phyloP scores from a whole-genome alignment of 2,113 vertebrate genomes.

The Semicossyphus pulcher region DNA sequence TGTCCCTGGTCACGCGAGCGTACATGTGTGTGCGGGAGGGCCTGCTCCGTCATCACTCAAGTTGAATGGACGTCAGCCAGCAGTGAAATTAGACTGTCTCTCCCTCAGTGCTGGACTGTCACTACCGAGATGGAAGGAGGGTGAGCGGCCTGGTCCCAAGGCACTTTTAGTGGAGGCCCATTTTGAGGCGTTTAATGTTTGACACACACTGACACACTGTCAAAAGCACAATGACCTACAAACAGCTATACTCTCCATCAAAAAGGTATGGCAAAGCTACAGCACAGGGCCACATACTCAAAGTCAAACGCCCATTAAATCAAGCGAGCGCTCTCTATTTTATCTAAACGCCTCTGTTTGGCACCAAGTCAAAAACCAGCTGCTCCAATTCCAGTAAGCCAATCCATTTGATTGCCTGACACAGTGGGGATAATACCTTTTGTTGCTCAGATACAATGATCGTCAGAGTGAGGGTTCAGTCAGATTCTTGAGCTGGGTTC shows the following conservation, averaged over 20 bases:
- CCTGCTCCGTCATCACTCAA: constrained; percentile 77
- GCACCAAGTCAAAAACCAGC: constrained; percentile 41
- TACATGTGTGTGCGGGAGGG: constrained; percentile 34
- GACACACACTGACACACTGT: constrained; percentile 75
- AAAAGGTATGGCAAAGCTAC: constrained; percentile 38
- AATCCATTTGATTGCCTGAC: constrained; percentile 50
- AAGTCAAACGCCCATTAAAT: constrained; percentile 60
- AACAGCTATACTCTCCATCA: constrained; percentile 61
- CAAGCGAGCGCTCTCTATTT: constrained; percentile 43
- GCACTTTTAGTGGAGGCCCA: constrained; percentile 64
- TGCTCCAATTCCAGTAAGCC: constrained; percentile 51
- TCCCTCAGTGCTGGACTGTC: constrained; percentile 74
- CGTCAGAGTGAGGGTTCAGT: constrained; percentile 9
- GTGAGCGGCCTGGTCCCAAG: constrained; percentile 75
- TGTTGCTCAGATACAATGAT: constrained; percentile 13
- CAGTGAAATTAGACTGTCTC: constrained; percentile 83
- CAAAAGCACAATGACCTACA: constrained; percentile 78
- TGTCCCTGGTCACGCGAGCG: constrained; percentile 36
- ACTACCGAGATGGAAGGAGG: constrained; percentile 64
- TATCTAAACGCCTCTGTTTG: constrained; percentile 55
- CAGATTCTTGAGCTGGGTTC: neutral
- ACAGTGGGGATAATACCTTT: constrained; percentile 20
- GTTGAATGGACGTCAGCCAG: constrained; percentile 76
- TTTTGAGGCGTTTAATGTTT: constrained; percentile 77
- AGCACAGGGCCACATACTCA: constrained; percentile 9